Evolutionary conservation across 2,797 vertebrate species (phyloP).

Genomic region (Myotis planiceps): DNA sequence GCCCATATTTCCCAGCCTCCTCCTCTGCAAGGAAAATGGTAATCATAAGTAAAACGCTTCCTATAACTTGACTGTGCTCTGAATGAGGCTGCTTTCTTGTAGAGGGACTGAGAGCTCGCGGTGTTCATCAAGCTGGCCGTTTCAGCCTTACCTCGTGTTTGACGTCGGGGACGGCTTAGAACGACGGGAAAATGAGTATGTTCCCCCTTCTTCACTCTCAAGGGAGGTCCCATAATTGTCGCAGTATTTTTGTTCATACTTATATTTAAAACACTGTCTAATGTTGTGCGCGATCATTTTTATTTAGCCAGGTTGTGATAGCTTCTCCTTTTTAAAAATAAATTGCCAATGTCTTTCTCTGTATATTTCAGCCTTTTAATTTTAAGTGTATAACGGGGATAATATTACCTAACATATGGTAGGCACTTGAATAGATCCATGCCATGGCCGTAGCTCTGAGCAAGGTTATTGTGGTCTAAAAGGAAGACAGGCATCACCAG

Average conservation of each 20-base stretch:
- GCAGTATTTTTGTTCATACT: neutral
- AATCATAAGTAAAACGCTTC: no score
- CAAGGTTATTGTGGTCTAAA: neutral
- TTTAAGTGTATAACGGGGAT: neutral
- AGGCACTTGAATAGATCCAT: neutral
- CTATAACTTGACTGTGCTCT: neutral
- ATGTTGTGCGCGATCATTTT: neutral
- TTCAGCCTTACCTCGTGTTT: constrained; percentile 92
- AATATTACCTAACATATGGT: neutral
- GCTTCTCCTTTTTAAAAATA: neutral
- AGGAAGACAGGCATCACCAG: neutral
- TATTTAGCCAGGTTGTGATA: neutral
- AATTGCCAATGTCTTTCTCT: neutral
- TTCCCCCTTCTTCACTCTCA: neutral
- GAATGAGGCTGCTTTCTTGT: constrained; percentile 51
- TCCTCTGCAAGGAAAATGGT: neutral
- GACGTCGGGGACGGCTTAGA: constrained; percentile 91
- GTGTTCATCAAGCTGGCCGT: constrained; percentile 89
- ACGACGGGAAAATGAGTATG: constrained; percentile 89
- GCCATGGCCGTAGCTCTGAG: neutral
- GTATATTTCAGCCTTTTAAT: neutral
- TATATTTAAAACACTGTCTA: neutral
- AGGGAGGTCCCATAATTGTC: neutral
- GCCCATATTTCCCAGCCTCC: neutral
- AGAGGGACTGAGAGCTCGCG: constrained; percentile 87